Evolutionary conservation across 2,797 vertebrate genomes (phyloP).

Genomic region (Oceanodroma leucorhoa): DNA sequence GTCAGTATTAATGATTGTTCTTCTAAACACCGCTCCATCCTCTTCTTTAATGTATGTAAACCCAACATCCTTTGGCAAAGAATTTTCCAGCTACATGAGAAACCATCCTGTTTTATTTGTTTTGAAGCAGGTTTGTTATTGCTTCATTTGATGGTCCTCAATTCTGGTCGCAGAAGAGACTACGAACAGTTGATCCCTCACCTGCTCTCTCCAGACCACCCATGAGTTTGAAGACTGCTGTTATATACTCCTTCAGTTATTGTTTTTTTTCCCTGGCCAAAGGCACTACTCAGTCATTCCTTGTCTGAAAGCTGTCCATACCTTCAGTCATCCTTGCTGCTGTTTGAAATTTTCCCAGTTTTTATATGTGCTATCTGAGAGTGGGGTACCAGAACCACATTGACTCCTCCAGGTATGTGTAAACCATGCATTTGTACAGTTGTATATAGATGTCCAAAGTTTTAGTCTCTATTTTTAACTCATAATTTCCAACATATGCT

Average conservation of each 20-base stretch:
- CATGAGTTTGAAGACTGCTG: not conserved
- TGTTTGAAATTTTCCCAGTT: not conserved
- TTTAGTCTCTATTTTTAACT: not conserved
- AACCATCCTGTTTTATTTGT: not conserved
- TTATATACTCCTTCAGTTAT: no score
- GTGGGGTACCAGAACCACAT: rapidly evolving
- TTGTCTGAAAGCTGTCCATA: not conserved
- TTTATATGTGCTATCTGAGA: not conserved
- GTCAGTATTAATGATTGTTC: not conserved
- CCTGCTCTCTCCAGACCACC: not conserved
- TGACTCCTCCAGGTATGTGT: not conserved
- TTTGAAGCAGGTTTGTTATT: not conserved
- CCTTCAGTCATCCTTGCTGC: not conserved
- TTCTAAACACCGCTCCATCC: not conserved
- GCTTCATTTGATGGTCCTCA: not conserved
- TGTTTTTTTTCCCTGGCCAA: rapidly evolving
- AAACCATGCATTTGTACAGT: not conserved
- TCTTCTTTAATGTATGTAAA: not conserved
- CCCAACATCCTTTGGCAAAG: not conserved
- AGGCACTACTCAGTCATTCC: not conserved
- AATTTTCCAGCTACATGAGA: not conserved
- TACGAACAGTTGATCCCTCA: not conserved
- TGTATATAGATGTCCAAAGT: rapidly evolving
- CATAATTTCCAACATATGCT: not conserved
- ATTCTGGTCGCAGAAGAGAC: not conserved